Evolutionary conservation across 2,113 vertebrate species (phyloP).

Genomic region (Vulpes lagopus): DNA sequence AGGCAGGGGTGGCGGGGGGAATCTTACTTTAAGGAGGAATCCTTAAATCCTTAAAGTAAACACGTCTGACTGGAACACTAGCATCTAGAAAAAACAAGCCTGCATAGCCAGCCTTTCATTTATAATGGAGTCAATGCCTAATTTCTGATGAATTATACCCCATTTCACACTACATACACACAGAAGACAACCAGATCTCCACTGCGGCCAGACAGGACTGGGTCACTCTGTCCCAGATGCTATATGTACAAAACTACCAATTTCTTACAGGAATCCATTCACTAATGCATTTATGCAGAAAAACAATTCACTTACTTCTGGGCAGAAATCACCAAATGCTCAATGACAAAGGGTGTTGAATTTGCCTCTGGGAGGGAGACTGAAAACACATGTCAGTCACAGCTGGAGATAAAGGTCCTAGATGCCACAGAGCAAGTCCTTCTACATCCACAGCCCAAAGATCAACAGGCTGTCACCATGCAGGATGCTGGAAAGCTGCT

Average conservation of each 20-base stretch:
- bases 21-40: too few species aligned
- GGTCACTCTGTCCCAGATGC: too few species aligned
- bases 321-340: neutral
- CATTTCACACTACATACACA: neutral
- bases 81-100: neutral
- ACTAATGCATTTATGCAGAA: neutral
- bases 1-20: too few species aligned
- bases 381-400: constrained; percentile 7
- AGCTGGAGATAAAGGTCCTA: neutral
- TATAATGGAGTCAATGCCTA: neutral
- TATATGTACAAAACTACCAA: rapidly evolving
- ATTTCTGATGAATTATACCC: neutral
- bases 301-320: neutral
- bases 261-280: neutral
- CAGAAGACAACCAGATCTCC: neutral
- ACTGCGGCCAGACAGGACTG: neutral
- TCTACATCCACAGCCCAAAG: neutral
- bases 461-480: neutral
- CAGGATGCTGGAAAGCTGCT: neutral
- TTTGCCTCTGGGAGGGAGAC: constrained; percentile 25
- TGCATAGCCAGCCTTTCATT: neutral
- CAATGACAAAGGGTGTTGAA: neutral
- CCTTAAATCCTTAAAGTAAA: neutral
- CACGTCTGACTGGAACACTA: neutral
- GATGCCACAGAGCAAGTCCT: neutral